phyloP scores from a whole-genome alignment of 1,140 invertebrate genomes.

The Drosophila ercepeae region DNA sequence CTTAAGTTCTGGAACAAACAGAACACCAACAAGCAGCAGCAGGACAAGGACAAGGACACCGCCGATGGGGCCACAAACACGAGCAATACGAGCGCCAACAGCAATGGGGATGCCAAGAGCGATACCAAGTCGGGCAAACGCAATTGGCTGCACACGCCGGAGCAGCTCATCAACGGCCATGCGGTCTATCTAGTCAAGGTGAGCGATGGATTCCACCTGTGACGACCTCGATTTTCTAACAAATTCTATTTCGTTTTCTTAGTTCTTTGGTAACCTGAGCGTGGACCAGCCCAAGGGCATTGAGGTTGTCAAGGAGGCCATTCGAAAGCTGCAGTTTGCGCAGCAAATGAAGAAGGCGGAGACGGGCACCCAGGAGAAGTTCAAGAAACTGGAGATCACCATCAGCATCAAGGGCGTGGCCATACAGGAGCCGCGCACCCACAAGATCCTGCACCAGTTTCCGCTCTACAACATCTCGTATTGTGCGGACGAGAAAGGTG shows the following conservation, averaged over 20 bases:
- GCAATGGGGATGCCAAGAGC: constrained; percentile 64
- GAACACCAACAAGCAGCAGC: constrained; percentile 84
- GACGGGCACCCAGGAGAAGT: constrained; percentile 90
- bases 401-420: constrained; percentile 98
- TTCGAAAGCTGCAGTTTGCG: constrained; percentile 96
- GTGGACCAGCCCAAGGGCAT: constrained; percentile 98
- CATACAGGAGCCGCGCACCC: constrained; percentile 90
- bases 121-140: constrained; percentile 84
- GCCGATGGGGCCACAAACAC: constrained; percentile 76
- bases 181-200: constrained; percentile 99
- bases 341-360: constrained; percentile 97
- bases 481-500: constrained; percentile 98
- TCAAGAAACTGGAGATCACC: constrained; percentile 96
- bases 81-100: constrained; percentile 68
- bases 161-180: constrained; percentile 96
- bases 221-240: constrained; percentile 32
- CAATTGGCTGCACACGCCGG: constrained; percentile 97
- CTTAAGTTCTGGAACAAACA: constrained; percentile 87
- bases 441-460: constrained; percentile 95
- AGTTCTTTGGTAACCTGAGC: constrained; percentile 96
- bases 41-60: constrained; percentile 48
- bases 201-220: constrained; percentile 62
- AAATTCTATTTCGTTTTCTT: constrained; percentile 46
- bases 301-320: constrained; percentile 98
- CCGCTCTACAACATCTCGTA: constrained; percentile 99